Conservation (phyloP, 2,888 invertebrate species). For the Rotaria socialis region DNA sequence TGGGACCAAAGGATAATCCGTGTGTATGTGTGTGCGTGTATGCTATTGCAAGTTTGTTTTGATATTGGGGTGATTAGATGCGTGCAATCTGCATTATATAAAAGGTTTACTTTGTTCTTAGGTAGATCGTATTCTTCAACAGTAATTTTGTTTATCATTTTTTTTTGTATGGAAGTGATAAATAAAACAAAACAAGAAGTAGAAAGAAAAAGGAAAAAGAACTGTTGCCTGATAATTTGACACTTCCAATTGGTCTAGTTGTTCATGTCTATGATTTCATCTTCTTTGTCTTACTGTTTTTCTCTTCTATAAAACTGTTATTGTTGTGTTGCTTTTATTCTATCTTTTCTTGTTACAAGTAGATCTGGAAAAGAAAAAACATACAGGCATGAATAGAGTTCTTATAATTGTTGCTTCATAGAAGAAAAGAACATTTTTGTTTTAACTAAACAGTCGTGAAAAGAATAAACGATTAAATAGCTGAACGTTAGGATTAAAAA, state of each 20-base stretch:
- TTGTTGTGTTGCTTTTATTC: constrained; percentile 6
- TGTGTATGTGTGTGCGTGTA: background rate
- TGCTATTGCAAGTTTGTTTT: no score
- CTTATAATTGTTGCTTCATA: background rate
- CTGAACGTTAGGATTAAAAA: background rate
- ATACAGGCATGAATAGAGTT: background rate
- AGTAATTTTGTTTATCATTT: background rate
- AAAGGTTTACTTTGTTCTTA: background rate
- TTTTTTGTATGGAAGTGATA: background rate
- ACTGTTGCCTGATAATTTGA: background rate
- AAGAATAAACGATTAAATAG: background rate
- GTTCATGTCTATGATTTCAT: background rate
- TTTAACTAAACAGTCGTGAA: background rate
- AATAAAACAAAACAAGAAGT: background rate
- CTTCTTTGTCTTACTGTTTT: background rate
- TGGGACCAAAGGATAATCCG: background rate
- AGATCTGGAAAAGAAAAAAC: background rate
- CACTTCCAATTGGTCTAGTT: background rate
- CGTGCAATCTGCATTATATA: constrained; percentile 4
- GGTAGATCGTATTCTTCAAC: background rate
- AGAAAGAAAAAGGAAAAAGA: background rate
- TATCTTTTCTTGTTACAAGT: background rate
- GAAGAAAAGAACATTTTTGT: background rate
- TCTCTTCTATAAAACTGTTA: background rate
- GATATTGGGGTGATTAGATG: background rate